Evolutionary conservation across 2,113 vertebrate species (phyloP).

Genomic region (Callionymus lyra): DNA sequence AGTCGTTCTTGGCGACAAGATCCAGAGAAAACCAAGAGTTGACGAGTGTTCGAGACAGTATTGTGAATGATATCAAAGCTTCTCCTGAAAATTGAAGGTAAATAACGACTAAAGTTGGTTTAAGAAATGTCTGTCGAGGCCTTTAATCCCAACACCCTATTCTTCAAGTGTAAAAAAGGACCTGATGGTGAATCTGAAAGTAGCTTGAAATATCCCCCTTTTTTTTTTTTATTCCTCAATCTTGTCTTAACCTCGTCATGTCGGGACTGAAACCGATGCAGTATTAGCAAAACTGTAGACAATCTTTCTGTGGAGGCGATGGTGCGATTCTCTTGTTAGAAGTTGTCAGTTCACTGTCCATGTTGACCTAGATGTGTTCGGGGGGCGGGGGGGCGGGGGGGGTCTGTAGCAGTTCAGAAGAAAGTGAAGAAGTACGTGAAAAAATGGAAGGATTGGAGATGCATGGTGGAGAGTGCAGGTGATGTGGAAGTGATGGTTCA

Average conservation of each 20-base stretch:
- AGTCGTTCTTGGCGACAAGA: too few species aligned
- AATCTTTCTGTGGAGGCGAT: constrained; percentile 36
- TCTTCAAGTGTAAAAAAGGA: too few species aligned
- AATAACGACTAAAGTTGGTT: too few species aligned
- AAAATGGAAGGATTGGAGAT: constrained; percentile 4
- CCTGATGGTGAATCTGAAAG: constrained; percentile 52
- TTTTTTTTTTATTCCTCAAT: neutral
- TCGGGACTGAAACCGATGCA: constrained; percentile 50
- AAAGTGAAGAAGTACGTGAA: neutral
- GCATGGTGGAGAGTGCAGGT: neutral
- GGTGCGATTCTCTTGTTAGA: constrained; percentile 29
- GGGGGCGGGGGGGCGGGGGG: too few species aligned
- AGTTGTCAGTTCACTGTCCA: constrained; percentile 38
- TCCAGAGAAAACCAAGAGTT: too few species aligned
- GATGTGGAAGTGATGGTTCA: too few species aligned
- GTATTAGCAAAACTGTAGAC: constrained; percentile 58
- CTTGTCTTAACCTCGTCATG: neutral
- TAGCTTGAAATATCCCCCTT: constrained; percentile 20
- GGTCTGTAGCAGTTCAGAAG: too few species aligned
- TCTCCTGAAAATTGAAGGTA: too few species aligned
- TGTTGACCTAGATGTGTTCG: constrained; percentile 25
- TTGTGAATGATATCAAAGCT: too few species aligned
- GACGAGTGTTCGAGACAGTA: neutral
- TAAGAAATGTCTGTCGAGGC: neutral
- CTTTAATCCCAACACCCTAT: constrained; percentile 4